Percentiles rank a stretch among this genome's conserved stretches.
These are phyloP conservation scores for Thaleichthys pacificus DNA, from an alignment of 2,797 vertebrate species.

Conservation along the genomic window DNA sequence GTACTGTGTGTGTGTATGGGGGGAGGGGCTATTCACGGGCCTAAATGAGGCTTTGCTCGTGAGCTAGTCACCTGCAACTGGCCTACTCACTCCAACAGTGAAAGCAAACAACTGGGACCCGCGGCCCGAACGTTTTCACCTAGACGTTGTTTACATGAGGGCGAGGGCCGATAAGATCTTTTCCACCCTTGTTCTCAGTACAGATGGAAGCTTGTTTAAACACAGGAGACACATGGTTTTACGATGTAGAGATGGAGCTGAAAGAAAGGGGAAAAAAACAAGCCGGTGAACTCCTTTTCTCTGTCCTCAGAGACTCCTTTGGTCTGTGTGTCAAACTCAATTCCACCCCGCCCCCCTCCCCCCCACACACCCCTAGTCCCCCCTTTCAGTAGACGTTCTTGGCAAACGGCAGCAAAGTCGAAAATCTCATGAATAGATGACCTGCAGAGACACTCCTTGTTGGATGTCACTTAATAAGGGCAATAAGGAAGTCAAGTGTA, in stretches of 20 bases:
- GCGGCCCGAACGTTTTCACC: conserved; percentile 33
- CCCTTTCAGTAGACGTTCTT: conserved; percentile 7
- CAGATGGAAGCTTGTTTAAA: conserved; percentile 39
- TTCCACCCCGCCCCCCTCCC: background rate
- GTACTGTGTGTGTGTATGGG: background rate
- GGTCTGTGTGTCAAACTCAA: background rate
- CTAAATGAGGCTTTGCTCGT: conserved; percentile 36
- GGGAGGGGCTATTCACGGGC: background rate
- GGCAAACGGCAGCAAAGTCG: conserved; percentile 52
- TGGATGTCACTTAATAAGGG: background rate
- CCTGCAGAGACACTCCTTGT: no score
- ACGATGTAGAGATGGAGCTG: conserved; percentile 1
- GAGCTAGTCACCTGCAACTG: conserved; percentile 21
- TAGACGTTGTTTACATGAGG: conserved; percentile 50
- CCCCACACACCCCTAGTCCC: background rate
- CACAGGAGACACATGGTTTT: conserved; percentile 16
- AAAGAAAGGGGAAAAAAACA: background rate
- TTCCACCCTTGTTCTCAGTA: conserved; percentile 34
- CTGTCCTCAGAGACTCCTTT: conserved; percentile 26
- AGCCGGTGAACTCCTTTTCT: background rate
- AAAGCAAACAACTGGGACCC: conserved; percentile 58
- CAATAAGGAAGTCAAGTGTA: background rate
- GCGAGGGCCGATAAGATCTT: conserved; percentile 53
- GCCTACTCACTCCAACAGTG: conserved; percentile 30
- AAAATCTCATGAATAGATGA: conserved; percentile 66